Conservation (phyloP, 2,888 invertebrate genomes). For the Zaprionus bogoriensis region DNA sequence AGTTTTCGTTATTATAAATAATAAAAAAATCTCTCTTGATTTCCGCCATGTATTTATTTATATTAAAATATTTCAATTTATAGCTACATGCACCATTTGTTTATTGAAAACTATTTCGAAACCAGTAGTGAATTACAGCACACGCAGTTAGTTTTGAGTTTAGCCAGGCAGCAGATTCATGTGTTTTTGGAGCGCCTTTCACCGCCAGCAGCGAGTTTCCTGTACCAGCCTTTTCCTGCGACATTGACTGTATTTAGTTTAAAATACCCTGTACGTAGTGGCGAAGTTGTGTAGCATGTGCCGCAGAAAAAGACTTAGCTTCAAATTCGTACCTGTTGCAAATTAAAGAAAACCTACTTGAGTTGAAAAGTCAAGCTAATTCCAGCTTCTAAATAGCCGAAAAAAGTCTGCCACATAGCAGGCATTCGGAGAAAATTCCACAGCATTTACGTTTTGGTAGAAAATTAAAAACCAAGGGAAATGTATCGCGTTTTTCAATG, state of each 20-base stretch:
- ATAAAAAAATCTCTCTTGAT: too few relatives aligned
- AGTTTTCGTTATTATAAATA: too few relatives aligned
- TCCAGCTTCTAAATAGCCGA: too few relatives aligned
- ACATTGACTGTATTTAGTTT: background rate
- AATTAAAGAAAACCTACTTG: background rate
- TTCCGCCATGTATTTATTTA: too few relatives aligned
- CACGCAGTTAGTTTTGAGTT: background rate
- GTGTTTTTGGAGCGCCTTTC: background rate
- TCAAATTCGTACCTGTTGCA: background rate
- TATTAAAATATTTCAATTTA: too few relatives aligned
- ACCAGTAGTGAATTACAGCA: background rate
- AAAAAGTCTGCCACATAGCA: too few relatives aligned
- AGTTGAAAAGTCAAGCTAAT: too few relatives aligned
- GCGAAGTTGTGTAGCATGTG: background rate
- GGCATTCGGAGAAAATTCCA: background rate
- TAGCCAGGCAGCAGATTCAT: background rate
- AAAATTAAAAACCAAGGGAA: background rate
- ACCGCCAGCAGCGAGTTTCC: background rate
- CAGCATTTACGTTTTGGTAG: too few relatives aligned
- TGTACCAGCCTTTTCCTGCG: background rate
- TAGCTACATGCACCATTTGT: too few relatives aligned
- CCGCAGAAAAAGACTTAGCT: background rate
- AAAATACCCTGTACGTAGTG: background rate
- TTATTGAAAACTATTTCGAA: too few relatives aligned
- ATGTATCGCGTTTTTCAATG: conserved; percentile 36